These are phyloP conservation scores for Drosophila villosipedis DNA, from an alignment of 2,888 invertebrate genomes.

Conservation along the genomic window DNA sequence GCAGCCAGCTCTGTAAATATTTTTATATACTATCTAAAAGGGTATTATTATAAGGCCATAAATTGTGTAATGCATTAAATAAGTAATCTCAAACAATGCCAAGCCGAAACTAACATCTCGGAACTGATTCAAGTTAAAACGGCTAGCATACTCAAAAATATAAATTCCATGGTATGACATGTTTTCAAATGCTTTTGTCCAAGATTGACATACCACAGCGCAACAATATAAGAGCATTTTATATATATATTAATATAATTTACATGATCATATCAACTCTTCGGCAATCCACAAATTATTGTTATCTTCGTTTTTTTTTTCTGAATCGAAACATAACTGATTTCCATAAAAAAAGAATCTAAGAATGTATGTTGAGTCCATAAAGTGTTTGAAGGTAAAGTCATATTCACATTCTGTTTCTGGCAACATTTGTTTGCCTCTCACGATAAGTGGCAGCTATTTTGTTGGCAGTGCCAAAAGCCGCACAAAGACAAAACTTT, in stretches of 20 bases:
- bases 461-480: conserved; percentile 18
- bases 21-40: background rate
- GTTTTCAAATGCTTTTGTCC: background rate
- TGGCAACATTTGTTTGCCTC: background rate
- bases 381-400: conserved; percentile 9
- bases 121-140: background rate
- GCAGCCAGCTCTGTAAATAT: background rate
- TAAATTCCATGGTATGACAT: background rate
- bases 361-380: background rate
- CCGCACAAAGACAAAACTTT: conserved; percentile 37
- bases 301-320: background rate
- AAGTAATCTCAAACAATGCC: background rate
- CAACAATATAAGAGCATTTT: background rate
- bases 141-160: background rate
- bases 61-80: background rate
- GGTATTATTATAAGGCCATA: background rate
- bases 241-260: background rate
- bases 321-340: background rate
- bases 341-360: background rate
- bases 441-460: conserved; percentile 22
- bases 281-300: background rate
- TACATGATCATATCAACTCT: background rate
- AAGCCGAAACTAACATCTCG: too few relatives aligned
- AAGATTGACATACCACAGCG: background rate
- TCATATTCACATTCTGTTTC: background rate